A percentile compares a stretch with the other conserved stretches of the same genome.
phyloP scores from a whole-genome alignment of 2,113 vertebrate species.

The Cranoglanis bouderius region DNA sequence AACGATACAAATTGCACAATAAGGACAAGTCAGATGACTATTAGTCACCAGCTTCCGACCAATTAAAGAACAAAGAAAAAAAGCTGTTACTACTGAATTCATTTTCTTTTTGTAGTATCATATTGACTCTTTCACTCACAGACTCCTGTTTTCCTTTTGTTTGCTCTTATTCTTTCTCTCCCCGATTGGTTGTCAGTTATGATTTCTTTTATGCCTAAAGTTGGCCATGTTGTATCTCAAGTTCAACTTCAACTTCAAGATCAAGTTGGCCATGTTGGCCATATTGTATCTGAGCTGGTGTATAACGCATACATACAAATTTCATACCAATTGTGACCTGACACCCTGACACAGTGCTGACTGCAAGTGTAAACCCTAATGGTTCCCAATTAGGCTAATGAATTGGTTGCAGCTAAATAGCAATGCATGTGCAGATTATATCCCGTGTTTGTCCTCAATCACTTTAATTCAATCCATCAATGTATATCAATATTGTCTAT shows the following conservation, averaged over 20 bases:
- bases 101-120: not conserved
- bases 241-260: too few relatives aligned
- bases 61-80: not conserved
- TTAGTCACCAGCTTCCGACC: not conserved
- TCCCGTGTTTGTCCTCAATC: not conserved
- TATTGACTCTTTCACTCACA: not conserved
- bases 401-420: constrained; percentile 40
- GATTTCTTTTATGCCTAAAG: not conserved
- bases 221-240: not conserved
- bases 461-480: not conserved
- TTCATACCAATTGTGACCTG: not conserved
- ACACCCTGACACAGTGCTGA: not conserved
- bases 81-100: not conserved
- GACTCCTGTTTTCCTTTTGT: not conserved
- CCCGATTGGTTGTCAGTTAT: not conserved
- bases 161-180: not conserved
- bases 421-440: constrained; percentile 18
- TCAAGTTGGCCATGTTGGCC: too few relatives aligned
- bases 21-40: not conserved
- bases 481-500: not conserved
- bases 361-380: not conserved
- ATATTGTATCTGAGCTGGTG: not conserved
- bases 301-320: not conserved
- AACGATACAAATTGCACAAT: not conserved
- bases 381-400: constrained; percentile 50